phyloP scores from a whole-genome alignment of 2,797 vertebrate species.

The Cossypha dichroa region DNA sequence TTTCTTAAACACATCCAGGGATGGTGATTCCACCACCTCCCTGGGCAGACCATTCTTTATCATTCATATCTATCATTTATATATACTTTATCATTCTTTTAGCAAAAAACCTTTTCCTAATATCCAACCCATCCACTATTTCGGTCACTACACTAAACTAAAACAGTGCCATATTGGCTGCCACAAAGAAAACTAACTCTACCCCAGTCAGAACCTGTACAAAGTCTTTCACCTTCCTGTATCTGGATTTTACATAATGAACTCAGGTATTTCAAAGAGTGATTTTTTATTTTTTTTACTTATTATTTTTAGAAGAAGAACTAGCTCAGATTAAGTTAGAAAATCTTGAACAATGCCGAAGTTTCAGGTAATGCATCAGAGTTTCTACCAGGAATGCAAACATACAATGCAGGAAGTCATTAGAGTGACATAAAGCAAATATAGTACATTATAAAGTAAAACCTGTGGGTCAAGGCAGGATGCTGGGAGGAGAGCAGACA shows the following conservation, averaged over 20 bases:
- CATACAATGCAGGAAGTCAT: not conserved
- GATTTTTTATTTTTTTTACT: not conserved
- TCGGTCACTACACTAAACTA: not conserved
- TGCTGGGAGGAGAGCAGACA: not conserved
- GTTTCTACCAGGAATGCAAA: not conserved
- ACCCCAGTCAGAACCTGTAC: not conserved
- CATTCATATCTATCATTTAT: too few relatives aligned
- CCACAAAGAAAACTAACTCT: not conserved
- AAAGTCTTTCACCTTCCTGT: not conserved
- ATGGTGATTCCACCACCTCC: not conserved
- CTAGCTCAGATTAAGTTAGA: not conserved
- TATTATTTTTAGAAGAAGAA: not conserved
- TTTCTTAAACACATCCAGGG: not conserved
- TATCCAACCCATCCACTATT: not conserved
- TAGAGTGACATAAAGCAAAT: not conserved
- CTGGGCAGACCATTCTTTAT: not conserved
- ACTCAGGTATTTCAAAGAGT: not conserved
- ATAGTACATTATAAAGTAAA: not conserved
- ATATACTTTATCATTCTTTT: not conserved
- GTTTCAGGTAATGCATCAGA: not conserved
- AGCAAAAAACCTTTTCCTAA: rapidly evolving
- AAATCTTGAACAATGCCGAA: not conserved
- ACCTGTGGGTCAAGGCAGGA: not conserved
- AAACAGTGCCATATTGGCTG: rapidly evolving
- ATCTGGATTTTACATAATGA: not conserved